These are phyloP conservation scores for Syndactyla subalaris DNA, from an alignment of 2,797 vertebrate genomes.

Conservation along the genomic window DNA sequence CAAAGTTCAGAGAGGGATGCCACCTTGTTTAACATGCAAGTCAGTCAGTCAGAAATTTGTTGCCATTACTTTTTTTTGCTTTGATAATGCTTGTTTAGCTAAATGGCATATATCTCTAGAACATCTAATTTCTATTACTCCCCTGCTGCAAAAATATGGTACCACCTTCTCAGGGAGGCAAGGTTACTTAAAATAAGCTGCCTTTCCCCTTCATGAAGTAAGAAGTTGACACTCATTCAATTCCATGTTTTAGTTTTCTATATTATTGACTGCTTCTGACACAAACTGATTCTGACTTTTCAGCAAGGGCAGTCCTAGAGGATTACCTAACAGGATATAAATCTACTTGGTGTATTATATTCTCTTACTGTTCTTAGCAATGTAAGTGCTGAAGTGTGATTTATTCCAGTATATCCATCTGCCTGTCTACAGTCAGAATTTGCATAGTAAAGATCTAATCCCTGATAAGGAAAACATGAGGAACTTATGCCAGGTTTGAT, in stretches of 20 bases:
- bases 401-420: slow-evolving; percentile 23
- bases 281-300: slow-evolving; percentile 11
- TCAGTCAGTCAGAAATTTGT: slow-evolving; percentile 32
- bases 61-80: background rate
- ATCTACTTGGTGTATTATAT: slow-evolving; percentile 42
- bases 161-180: background rate
- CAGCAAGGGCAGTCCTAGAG: background rate
- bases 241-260: background rate
- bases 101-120: background rate
- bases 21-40: slow-evolving; percentile 25
- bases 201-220: background rate
- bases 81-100: background rate
- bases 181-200: background rate
- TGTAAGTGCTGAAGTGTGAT: slow-evolving; percentile 55
- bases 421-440: slow-evolving; percentile 25
- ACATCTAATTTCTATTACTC: slow-evolving; percentile 21
- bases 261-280: slow-evolving; percentile 17
- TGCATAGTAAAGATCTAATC: slow-evolving; percentile 31
- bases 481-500: background rate
- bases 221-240: background rate
- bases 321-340: slow-evolving; percentile 30
- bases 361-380: slow-evolving; percentile 37
- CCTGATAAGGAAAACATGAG: background rate
- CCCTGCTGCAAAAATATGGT: background rate
- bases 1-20: slow-evolving; percentile 38